Evolutionary conservation across 2,797 vertebrate genomes (phyloP).

Genomic region (Mustela erminea): DNA sequence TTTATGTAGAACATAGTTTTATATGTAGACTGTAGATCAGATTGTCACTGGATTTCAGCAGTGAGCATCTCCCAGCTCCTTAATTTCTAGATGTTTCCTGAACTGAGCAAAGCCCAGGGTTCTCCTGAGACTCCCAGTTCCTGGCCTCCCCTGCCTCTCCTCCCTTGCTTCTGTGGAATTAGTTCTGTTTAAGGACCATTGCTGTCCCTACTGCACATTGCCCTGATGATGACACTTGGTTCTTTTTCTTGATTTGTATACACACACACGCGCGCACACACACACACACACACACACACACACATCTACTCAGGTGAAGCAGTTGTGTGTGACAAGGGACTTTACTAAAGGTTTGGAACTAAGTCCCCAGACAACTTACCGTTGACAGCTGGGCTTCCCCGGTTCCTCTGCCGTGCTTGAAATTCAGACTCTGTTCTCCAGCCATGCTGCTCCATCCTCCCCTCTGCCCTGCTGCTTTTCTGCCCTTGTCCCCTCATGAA

Average conservation of each 20-base stretch:
- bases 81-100: not conserved
- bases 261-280: not conserved
- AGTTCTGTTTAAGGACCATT: not conserved
- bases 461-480: not conserved
- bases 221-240: not conserved
- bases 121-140: not conserved
- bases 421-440: not conserved
- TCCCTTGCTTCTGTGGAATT: not conserved
- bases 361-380: too few relatives aligned
- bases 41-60: not conserved
- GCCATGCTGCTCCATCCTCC: too few relatives aligned
- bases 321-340: too few relatives aligned
- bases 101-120: not conserved
- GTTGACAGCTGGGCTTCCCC: fast-evolving
- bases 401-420: fast-evolving
- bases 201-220: not conserved
- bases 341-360: not conserved
- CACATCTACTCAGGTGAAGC: not conserved
- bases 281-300: not conserved
- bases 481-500: not conserved
- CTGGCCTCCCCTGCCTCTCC: not conserved
- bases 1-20: not conserved
- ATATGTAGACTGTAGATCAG: not conserved
- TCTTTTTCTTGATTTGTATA: not conserved
- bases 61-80: not conserved